Conservation (phyloP, 2,888 invertebrate species). For the Desoria tigrina region DNA sequence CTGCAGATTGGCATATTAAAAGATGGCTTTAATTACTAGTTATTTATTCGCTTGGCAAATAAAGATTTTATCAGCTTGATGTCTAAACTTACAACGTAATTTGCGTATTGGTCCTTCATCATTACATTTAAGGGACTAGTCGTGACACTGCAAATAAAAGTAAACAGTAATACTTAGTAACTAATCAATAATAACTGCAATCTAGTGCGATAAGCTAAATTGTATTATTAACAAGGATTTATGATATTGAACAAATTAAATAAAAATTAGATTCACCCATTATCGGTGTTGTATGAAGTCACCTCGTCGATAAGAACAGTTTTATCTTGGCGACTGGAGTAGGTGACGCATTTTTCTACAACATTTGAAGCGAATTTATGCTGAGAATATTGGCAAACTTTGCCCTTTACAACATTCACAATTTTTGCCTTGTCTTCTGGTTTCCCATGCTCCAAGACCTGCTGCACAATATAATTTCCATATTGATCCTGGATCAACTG, state of each 20-base stretch:
- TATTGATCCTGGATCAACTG: slow-evolving; percentile 96
- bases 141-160: slow-evolving; percentile 44
- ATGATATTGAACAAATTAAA: too few relatives aligned
- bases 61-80: too few relatives aligned
- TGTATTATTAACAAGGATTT: too few relatives aligned
- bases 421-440: slow-evolving; percentile 94
- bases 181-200: too few relatives aligned
- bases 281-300: slow-evolving; percentile 62
- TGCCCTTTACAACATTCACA: slow-evolving; percentile 82
- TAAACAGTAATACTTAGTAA: too few relatives aligned
- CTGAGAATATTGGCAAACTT: slow-evolving; percentile 91
- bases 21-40: too few relatives aligned
- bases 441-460: slow-evolving; percentile 96
- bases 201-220: too few relatives aligned
- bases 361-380: slow-evolving; percentile 99
- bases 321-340: slow-evolving; percentile 90
- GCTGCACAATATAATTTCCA: slow-evolving; percentile 98
- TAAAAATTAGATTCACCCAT: slow-evolving; percentile 52
- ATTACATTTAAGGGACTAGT: slow-evolving; percentile 85
- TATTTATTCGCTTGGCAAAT: too few relatives aligned
- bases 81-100: too few relatives aligned
- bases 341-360: slow-evolving; percentile 98
- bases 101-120: slow-evolving; percentile 99
- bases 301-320: slow-evolving; percentile 96
- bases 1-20: too few relatives aligned